Conservation (phyloP, 2,888 invertebrate genomes). For the Amblyjoppa proteus region DNA sequence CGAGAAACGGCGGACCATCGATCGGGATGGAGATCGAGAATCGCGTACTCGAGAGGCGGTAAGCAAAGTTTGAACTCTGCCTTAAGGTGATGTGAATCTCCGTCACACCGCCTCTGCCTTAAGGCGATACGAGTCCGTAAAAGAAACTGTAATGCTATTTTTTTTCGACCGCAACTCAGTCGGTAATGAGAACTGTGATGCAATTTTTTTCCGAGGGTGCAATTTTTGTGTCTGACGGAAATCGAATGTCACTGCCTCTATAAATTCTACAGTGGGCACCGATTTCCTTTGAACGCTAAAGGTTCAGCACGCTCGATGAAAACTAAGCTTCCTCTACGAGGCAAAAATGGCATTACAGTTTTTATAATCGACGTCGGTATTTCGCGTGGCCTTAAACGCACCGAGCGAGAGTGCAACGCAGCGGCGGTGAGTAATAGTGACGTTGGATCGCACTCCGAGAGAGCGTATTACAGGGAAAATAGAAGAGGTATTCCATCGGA, state of each 20-base stretch:
- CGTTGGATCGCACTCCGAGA: not conserved
- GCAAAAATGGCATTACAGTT: not conserved
- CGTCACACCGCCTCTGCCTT: too few species aligned
- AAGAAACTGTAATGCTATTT: too few species aligned
- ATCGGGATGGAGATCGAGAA: constrained; percentile 20
- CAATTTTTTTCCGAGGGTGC: not conserved
- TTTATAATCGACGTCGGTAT: too few species aligned
- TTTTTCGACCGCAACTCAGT: too few species aligned
- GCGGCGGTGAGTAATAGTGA: constrained; percentile 11
- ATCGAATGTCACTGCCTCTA: not conserved
- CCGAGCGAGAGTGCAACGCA: not conserved
- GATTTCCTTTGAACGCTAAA: not conserved
- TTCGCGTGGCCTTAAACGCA: not conserved
- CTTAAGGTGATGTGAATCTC: not conserved
- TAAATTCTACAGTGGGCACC: not conserved
- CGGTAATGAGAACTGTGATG: not conserved
- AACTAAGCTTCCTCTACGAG: not conserved
- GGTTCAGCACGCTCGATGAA: too few species aligned
- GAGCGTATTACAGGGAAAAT: constrained; percentile 28
- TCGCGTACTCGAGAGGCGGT: not conserved
- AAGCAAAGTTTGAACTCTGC: not conserved
- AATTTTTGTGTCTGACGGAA: not conserved
- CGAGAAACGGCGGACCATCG: not conserved
- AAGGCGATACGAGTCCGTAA: too few species aligned
- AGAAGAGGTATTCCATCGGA: constrained; percentile 31